phyloP scores from a whole-genome alignment of 1,140 invertebrate species.

The Tetramorium simillimum region DNA sequence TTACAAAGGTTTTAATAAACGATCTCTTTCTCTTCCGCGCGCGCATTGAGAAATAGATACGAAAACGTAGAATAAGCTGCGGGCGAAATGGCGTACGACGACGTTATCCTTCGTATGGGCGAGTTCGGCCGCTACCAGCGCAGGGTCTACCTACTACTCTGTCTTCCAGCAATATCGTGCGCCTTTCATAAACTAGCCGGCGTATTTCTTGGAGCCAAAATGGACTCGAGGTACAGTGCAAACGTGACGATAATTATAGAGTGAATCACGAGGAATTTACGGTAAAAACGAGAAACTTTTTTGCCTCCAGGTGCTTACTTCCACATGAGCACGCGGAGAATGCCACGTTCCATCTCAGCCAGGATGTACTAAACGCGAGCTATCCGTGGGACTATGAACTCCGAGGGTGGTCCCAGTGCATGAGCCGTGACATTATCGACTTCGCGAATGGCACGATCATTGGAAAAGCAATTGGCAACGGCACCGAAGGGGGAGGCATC shows the following conservation, averaged over 20 bases:
- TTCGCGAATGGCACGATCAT: conserved; percentile 69
- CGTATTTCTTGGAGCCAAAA: conserved; percentile 90
- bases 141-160: conserved; percentile 89
- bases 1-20: conserved; percentile 10
- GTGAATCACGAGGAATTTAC: neutral
- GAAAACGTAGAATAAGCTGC: neutral
- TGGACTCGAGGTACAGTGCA: conserved; percentile 86
- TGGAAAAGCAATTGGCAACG: conserved; percentile 58
- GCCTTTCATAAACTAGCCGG: conserved; percentile 92
- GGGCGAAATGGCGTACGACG: conserved; percentile 90
- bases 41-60: neutral
- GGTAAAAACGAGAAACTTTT: neutral
- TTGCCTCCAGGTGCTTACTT: conserved; percentile 86
- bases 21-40: neutral
- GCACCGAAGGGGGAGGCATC: conserved; percentile 22
- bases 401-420: conserved; percentile 85
- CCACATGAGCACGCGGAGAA: conserved; percentile 86
- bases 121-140: conserved; percentile 92
- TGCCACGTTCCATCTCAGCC: conserved; percentile 84
- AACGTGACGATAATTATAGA: neutral
- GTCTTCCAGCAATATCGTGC: conserved; percentile 90
- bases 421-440: conserved; percentile 69
- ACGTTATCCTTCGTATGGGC: conserved; percentile 89
- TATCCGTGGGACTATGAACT: conserved; percentile 86
- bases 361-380: conserved; percentile 83